A percentile compares a stretch with the other conserved stretches of the same genome.
These are phyloP conservation scores for Semnornis frantzii DNA, from an alignment of 2,113 vertebrate genomes.

Conservation along the genomic window DNA sequence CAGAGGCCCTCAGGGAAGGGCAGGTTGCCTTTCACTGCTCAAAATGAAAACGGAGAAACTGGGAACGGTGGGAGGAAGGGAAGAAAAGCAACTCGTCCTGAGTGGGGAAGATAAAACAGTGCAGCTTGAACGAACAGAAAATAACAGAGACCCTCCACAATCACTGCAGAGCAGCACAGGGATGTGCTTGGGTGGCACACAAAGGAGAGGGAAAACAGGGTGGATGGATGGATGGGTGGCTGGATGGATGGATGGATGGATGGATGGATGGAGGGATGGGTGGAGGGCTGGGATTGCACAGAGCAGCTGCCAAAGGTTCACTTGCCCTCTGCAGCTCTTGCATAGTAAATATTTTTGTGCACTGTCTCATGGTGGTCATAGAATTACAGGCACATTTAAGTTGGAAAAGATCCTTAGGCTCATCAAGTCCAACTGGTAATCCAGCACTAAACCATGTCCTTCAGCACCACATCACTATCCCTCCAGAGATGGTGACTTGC, in stretches of 20 bases:
- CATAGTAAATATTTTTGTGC: neutral
- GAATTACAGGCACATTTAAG: no score
- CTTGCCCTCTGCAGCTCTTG: accelerated
- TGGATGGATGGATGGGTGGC: neutral
- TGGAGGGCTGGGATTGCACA: neutral
- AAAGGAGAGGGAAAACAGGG: neutral
- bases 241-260: no score
- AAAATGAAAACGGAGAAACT: neutral
- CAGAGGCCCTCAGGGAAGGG: neutral
- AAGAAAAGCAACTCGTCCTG: neutral
- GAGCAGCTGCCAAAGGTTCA: neutral
- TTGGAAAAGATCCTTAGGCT: no score
- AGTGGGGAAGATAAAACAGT: neutral
- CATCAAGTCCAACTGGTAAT: no score
- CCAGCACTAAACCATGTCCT: no score
- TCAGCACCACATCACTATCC: no score
- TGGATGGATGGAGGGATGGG: neutral
- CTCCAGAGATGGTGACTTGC: no score
- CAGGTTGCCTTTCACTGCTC: neutral
- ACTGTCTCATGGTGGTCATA: neutral
- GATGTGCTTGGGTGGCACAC: accelerated
- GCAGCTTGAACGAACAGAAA: neutral
- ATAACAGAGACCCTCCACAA: neutral
- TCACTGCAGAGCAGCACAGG: neutral
- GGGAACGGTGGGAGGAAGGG: neutral